Conservation (phyloP, 2,888 invertebrate species). For the Linnaemya tessellans region DNA sequence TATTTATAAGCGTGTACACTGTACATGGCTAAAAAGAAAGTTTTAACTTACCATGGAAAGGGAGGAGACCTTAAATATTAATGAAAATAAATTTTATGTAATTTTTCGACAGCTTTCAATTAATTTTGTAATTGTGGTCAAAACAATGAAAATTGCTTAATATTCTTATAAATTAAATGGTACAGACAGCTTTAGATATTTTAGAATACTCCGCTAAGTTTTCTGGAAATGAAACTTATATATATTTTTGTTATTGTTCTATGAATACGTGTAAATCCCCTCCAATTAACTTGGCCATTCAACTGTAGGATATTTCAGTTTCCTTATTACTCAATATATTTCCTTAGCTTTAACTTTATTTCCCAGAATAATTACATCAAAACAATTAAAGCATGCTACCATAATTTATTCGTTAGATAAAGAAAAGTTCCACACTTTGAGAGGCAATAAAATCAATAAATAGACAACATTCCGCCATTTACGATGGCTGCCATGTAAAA, state of each 20-base stretch:
- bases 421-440: conserved; percentile 16
- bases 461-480: background rate
- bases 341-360: background rate
- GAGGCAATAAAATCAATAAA: conserved; percentile 62
- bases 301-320: background rate
- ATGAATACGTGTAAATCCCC: background rate
- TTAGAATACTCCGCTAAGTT: background rate
- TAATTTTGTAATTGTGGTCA: too few relatives aligned
- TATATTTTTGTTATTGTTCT: background rate
- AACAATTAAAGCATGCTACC: conserved; percentile 47
- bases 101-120: too few relatives aligned
- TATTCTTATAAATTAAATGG: too few relatives aligned
- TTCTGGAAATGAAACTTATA: background rate
- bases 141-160: too few relatives aligned
- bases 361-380: conserved; percentile 31
- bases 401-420: conserved; percentile 52
- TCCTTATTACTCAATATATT: background rate
- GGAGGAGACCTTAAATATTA: too few relatives aligned
- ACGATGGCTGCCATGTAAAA: background rate
- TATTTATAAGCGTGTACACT: too few relatives aligned
- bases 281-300: background rate
- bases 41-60: too few relatives aligned
- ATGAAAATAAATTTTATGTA: too few relatives aligned
- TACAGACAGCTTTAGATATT: too few relatives aligned
- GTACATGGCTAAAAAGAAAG: too few relatives aligned